Conservation (phyloP, 2,113 vertebrate species). For the Procavia capensis region DNA sequence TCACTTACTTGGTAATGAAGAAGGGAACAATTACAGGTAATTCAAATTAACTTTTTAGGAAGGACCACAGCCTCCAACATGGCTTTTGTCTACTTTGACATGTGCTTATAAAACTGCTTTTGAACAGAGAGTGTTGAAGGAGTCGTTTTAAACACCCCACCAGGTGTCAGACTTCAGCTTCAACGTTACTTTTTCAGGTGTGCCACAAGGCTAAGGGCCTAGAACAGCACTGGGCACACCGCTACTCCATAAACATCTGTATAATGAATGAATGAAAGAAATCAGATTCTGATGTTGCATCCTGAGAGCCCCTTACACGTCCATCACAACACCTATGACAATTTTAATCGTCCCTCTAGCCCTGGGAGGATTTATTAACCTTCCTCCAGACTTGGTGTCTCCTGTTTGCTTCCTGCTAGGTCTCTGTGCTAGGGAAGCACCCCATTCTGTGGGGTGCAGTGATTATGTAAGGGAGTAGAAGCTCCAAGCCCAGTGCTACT, state of each 20-base stretch:
- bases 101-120: slow-evolving; percentile 29
- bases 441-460: background rate
- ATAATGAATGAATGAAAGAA: background rate
- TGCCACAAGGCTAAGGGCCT: background rate
- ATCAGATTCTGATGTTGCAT: background rate
- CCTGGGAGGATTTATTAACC: accelerated
- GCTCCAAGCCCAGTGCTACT: background rate
- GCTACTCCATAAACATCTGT: too few relatives aligned
- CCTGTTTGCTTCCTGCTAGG: background rate
- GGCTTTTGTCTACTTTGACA: background rate
- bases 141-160: background rate
- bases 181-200: background rate
- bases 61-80: slow-evolving; percentile 4
- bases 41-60: background rate
- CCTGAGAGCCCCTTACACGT: background rate
- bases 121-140: background rate
- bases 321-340: background rate
- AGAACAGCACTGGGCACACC: background rate
- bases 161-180: background rate
- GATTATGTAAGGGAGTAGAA: background rate
- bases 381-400: background rate
- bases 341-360: background rate
- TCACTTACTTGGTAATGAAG: background rate
- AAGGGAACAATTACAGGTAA: background rate
- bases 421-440: background rate